phyloP scores from a whole-genome alignment of 1,140 invertebrate species.

The Ephestia elutella region DNA sequence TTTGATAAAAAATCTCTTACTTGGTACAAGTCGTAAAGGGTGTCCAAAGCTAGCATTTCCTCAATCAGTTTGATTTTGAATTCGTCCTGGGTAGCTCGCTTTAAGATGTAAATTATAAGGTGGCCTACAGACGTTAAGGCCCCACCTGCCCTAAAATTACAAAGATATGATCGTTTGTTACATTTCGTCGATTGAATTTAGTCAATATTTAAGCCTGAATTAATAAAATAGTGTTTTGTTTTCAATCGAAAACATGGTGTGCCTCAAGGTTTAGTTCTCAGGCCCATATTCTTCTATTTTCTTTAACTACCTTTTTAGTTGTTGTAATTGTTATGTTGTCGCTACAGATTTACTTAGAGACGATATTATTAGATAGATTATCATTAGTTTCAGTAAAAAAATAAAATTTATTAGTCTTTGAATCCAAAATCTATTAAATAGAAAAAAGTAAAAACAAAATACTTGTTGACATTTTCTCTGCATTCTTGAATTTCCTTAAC shows the following conservation, averaged over 20 bases:
- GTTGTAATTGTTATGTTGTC: too few relatives aligned
- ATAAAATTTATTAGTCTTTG: too few relatives aligned
- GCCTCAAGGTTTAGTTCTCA: too few relatives aligned
- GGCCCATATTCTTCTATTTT: too few relatives aligned
- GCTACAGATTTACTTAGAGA: too few relatives aligned
- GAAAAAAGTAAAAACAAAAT: background rate
- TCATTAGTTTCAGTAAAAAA: too few relatives aligned
- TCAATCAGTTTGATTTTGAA: slow-evolving; percentile 54
- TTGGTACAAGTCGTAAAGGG: slow-evolving; percentile 52
- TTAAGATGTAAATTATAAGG: slow-evolving; percentile 43
- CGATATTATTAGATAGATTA: too few relatives aligned
- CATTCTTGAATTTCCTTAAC: slow-evolving; percentile 62
- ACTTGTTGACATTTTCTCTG: slow-evolving; percentile 46
- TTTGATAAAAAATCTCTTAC: slow-evolving; percentile 23
- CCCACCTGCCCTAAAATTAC: slow-evolving; percentile 43
- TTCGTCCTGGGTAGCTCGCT: slow-evolving; percentile 33
- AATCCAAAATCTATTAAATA: too few relatives aligned
- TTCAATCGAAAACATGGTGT: background rate
- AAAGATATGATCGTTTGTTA: too few relatives aligned
- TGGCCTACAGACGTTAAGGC: slow-evolving; percentile 40
- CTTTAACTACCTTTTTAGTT: too few relatives aligned
- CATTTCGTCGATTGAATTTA: background rate
- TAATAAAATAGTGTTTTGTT: background rate
- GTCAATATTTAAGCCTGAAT: background rate
- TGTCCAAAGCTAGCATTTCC: slow-evolving; percentile 53